Percentiles rank a stretch among this genome's conserved stretches.
These are phyloP conservation scores for Stenopsyche tienmushanensis DNA, from an alignment of 1,140 invertebrate genomes.

Conservation along the genomic window DNA sequence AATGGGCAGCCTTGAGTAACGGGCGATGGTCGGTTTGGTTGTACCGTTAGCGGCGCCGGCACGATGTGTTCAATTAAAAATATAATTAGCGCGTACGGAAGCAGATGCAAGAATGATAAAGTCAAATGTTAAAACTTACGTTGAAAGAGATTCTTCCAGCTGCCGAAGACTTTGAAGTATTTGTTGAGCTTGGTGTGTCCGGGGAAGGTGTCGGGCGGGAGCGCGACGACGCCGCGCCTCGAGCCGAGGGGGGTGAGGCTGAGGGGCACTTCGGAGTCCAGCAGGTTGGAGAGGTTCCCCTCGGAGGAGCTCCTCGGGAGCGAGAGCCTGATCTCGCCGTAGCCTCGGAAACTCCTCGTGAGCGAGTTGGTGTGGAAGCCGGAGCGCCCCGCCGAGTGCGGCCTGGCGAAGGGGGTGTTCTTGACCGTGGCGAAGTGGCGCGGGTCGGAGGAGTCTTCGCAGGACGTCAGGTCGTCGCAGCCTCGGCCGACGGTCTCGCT, in stretches of 20 bases:
- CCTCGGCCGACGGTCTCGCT: constrained; percentile 46
- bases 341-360: constrained; percentile 50
- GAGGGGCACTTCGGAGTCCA: constrained; percentile 34
- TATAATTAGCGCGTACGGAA: not conserved
- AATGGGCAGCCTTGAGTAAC: not conserved
- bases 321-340: constrained; percentile 50
- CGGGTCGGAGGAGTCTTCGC: constrained; percentile 44
- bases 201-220: constrained; percentile 43
- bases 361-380: constrained; percentile 44
- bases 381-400: constrained; percentile 28
- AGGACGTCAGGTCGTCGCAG: constrained; percentile 33
- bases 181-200: constrained; percentile 58
- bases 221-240: constrained; percentile 30
- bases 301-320: constrained; percentile 55
- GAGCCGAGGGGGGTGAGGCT: constrained; percentile 39
- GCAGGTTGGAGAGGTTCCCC: constrained; percentile 51
- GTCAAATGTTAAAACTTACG: constrained; percentile 60
- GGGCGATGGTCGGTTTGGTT: not conserved
- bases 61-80: not conserved
- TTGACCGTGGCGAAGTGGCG: constrained; percentile 51
- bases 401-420: constrained; percentile 44
- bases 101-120: constrained; percentile 2
- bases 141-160: constrained; percentile 66
- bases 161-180: constrained; percentile 61
- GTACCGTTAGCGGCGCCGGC: not conserved